A percentile compares a stretch with the other conserved stretches of the same genome.
Evolutionary conservation across 2,113 vertebrate genomes (phyloP).

Genomic region (Notiomystis cincta): DNA sequence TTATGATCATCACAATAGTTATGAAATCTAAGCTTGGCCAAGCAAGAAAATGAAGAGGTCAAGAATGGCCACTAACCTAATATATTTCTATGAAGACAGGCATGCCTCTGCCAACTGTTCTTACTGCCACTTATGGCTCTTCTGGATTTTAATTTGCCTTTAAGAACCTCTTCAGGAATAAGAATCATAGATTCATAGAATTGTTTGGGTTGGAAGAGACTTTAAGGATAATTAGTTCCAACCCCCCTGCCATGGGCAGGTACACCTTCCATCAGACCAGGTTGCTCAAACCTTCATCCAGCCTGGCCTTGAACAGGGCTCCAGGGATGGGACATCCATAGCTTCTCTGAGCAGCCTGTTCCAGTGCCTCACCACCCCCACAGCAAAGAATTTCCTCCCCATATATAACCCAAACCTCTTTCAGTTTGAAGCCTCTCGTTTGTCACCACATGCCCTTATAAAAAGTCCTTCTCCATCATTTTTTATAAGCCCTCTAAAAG

Average conservation of each 20-base stretch:
- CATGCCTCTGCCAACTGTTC: neutral
- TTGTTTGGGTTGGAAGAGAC: neutral
- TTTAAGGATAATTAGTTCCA: neutral
- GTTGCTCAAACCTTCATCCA: neutral
- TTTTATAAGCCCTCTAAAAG: neutral
- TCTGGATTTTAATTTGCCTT: neutral
- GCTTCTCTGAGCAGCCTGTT: neutral
- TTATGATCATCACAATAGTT: neutral
- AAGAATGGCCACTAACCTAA: neutral
- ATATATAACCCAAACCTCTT: neutral
- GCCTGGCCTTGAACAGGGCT: neutral
- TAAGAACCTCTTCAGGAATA: neutral
- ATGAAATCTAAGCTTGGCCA: neutral
- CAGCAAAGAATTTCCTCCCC: neutral
- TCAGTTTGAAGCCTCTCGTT: neutral
- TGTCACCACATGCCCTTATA: neutral
- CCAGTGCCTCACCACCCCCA: neutral
- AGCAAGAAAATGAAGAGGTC: neutral
- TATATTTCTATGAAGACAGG: neutral
- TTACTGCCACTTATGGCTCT: neutral
- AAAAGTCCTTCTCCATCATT: neutral
- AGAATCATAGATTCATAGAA: neutral
- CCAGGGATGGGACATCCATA: neutral
- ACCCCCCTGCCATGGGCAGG: rapidly evolving
- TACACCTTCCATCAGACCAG: neutral